Evolutionary conservation across 92 coral and sea anemone genomes (phyloP).

Genomic region (Phymanthus crucifer): DNA sequence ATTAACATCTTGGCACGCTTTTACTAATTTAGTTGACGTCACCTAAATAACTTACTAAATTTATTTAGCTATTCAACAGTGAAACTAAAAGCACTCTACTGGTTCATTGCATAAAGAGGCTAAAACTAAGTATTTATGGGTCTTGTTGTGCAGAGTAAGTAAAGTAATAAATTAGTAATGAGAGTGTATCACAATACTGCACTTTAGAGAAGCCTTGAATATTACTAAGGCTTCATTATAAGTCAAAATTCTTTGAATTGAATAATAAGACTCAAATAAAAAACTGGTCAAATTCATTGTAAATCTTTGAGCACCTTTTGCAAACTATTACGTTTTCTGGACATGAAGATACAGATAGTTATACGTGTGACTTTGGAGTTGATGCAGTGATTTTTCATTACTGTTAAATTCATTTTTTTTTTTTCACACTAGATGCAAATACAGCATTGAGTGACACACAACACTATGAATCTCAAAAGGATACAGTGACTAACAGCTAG

Average conservation of each 20-base stretch:
- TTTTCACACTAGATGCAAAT: background rate
- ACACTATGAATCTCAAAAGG: background rate
- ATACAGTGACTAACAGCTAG: background rate
- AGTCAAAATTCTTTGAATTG: background rate
- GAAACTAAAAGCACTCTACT: too few species aligned
- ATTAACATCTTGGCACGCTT: too few species aligned
- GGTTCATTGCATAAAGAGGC: background rate
- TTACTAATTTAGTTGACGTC: too few species aligned
- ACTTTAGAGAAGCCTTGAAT: background rate
- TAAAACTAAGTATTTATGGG: background rate
- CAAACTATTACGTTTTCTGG: background rate
- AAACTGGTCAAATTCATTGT: background rate
- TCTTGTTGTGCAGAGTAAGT: background rate
- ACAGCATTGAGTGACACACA: background rate
- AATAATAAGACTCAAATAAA: background rate
- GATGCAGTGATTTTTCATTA: background rate
- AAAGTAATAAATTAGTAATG: background rate
- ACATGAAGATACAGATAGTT: background rate
- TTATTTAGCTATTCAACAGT: too few species aligned
- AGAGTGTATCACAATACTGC: background rate
- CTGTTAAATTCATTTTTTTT: background rate
- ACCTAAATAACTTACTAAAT: too few species aligned
- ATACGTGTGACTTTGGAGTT: background rate
- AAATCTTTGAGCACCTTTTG: background rate
- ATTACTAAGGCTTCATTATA: background rate